Evolutionary conservation across 2,888 invertebrate species (phyloP), one percentile per base, ranked within the genome.

Genomic region (Anodontia alba): DNA sequence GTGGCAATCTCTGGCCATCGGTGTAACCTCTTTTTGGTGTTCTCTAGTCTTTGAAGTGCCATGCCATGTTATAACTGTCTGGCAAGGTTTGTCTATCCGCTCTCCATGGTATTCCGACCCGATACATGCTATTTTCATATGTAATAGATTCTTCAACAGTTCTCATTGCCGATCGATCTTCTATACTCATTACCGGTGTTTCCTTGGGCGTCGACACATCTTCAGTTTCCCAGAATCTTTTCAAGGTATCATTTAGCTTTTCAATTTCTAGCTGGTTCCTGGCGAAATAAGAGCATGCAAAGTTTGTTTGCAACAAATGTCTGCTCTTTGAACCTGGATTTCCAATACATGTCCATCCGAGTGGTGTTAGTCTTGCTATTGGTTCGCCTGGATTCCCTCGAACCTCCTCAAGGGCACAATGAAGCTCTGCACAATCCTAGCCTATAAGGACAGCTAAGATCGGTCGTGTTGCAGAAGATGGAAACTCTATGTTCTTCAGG

Each of bases 91-190:
- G 36, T 26, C 20, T 49, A 26, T 78, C 49, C 12, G 57, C 51
- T 42, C 71, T 81, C 78, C 82, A 79, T 36, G 78, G 82, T 20
- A 82, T 62, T n/a, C 26, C 31, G 5, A 76, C 76, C 71, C 72
- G 43, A 38, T 81, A 81, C 23, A 33, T 51, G 17, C 33, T 42
- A n/a, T 57, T 42, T n/a, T 57, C n/a, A 31, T 43, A 76, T 0
- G 33, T 51, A 1, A 76, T 38, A 33, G 71, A 67, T 33, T 71
- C n/a, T 51, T 76, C 67, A 49, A 57, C 69, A 23, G 10, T 71
- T n/a, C 43, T 31, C 26, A 78, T 17, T n/a, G 23, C 66, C 12
- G 12, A 23, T 46, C 54, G 36, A 17, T 54, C 67, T 15, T 67
- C 43, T 29, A 42, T 33, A 49, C 42, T 20, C 31, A 70, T 17